Percentiles rank a stretch among this genome's conserved stretches.
Conservation (phyloP, 2,113 vertebrate species). For the Myotis brandtii region DNA sequence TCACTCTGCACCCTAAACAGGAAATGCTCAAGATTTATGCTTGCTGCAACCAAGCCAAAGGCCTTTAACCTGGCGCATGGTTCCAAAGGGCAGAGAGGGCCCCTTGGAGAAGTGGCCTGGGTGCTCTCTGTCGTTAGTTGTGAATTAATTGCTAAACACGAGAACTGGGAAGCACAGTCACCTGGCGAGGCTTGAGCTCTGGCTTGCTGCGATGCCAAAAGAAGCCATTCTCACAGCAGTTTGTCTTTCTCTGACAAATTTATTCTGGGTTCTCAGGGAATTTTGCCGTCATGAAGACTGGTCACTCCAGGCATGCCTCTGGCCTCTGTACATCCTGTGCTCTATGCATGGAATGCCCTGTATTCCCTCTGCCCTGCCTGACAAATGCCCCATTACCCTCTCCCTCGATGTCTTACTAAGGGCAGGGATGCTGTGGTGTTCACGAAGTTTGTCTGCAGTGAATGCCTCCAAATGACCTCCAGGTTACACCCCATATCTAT, state of each 20-base stretch:
- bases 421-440: not conserved
- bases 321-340: not conserved
- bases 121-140: constrained; percentile 6
- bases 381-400: not conserved
- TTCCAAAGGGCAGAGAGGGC: not conserved
- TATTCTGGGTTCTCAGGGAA: not conserved
- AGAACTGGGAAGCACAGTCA: not conserved
- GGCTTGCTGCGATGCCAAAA: not conserved
- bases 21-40: constrained; percentile 60
- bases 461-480: not conserved
- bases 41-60: constrained; percentile 16
- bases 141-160: constrained; percentile 15
- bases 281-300: not conserved
- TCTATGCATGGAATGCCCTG: not conserved
- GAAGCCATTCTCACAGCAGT: not conserved
- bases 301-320: not conserved
- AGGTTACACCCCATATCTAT: not conserved
- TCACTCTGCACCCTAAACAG: not conserved
- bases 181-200: not conserved
- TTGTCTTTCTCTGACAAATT: not conserved
- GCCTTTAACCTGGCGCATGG: not conserved
- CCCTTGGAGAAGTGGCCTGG: not conserved
- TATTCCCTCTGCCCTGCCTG: not conserved
- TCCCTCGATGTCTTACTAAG: not conserved
- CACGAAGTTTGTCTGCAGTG: not conserved